These are phyloP conservation scores for Colius striatus DNA, from an alignment of 2,113 vertebrate genomes.

Conservation along the genomic window DNA sequence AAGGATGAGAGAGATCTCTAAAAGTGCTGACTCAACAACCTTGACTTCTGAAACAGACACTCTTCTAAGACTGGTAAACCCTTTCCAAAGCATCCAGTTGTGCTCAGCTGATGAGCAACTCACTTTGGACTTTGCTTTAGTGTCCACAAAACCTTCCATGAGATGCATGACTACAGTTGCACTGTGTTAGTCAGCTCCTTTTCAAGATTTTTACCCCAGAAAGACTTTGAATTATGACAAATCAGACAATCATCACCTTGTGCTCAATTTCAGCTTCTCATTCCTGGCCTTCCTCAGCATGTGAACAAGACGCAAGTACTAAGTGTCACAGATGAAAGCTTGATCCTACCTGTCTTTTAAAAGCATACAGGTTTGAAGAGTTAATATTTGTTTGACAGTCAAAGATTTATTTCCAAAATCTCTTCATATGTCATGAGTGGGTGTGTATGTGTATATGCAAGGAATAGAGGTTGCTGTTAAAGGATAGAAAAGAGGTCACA, in stretches of 20 bases:
- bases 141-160: not conserved
- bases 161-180: not conserved
- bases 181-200: not conserved
- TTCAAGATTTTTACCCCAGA: not conserved
- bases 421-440: not conserved
- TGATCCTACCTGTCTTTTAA: not conserved
- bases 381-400: not conserved
- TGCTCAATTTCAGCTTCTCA: not conserved
- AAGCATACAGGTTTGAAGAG: not conserved
- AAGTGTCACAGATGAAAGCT: not conserved
- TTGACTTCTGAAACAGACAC: conserved; percentile 47
- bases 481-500: not conserved
- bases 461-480: not conserved
- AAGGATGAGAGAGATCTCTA: not conserved
- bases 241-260: not conserved
- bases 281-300: not conserved
- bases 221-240: not conserved
- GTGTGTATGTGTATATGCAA: not conserved
- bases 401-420: not conserved
- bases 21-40: conserved; percentile 46
- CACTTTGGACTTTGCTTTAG: not conserved
- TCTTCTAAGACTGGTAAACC: conserved; percentile 4
- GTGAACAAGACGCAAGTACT: not conserved
- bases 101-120: not conserved
- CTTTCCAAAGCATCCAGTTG: conserved; percentile 42